phyloP scores from a whole-genome alignment of 2,113 vertebrate species.

The Muntiacus reevesi region DNA sequence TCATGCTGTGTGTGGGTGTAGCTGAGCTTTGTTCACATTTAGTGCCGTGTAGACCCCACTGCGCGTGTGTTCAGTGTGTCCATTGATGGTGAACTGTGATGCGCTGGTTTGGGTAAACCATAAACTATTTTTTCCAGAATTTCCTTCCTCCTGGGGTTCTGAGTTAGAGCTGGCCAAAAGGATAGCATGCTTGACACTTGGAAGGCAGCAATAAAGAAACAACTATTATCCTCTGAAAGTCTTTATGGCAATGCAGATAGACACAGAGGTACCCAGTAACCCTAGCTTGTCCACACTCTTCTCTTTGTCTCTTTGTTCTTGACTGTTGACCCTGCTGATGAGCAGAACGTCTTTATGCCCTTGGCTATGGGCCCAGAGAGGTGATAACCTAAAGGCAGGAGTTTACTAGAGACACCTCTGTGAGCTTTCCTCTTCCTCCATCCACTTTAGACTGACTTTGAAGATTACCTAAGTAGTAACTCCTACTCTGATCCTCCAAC shows the following conservation, averaged over 20 bases:
- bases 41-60: neutral
- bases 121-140: neutral
- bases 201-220: neutral
- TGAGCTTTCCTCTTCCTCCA: neutral
- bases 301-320: neutral
- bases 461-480: neutral
- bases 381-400: neutral
- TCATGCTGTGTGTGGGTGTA: neutral
- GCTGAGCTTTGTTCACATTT: neutral
- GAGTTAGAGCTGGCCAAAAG: neutral
- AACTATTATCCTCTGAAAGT: neutral
- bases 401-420: neutral
- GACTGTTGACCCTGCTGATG: neutral
- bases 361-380: neutral
- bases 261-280: neutral
- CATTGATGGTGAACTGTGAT: neutral
- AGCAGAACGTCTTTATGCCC: neutral
- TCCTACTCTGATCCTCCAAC: neutral
- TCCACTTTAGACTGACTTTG: neutral
- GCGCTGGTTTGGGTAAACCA: neutral
- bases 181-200: neutral
- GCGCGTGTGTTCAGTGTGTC: neutral
- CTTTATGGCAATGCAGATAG: neutral
- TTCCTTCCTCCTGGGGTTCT: neutral
- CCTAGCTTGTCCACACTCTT: neutral